Conservation (phyloP, 2,113 vertebrate species). For the Platysteira castanea region DNA sequence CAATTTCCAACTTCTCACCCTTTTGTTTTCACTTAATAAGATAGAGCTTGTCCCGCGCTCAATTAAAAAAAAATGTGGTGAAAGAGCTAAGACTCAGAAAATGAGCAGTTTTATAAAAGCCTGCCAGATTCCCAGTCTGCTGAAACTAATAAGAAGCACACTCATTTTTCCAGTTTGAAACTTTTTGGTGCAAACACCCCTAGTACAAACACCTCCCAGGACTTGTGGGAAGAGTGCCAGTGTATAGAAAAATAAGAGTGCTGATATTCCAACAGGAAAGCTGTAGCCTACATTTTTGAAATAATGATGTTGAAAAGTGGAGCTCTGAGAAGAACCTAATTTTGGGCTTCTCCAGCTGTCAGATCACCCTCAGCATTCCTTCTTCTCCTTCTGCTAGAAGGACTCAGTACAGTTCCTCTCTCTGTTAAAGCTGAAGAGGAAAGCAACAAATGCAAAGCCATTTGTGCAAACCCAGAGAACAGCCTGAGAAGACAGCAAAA, state of each 20-base stretch:
- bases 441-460: background rate
- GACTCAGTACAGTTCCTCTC: background rate
- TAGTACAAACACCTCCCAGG: background rate
- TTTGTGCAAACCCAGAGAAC: background rate
- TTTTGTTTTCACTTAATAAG: conserved; percentile 53
- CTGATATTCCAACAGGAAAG: background rate
- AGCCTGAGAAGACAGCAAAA: background rate
- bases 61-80: background rate
- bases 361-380: background rate
- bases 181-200: background rate
- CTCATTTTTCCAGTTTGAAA: background rate
- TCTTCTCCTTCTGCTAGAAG: background rate
- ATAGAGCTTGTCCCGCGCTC: background rate
- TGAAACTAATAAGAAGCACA: background rate
- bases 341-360: background rate
- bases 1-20: conserved; percentile 38
- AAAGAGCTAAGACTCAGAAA: conserved; percentile 4
- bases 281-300: background rate
- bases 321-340: background rate
- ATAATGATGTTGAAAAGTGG: background rate
- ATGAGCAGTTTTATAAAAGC: conserved; percentile 4
- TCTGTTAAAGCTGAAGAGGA: background rate
- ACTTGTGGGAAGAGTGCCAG: background rate
- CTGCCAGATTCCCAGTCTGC: background rate
- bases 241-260: background rate